Percentiles rank a stretch among this genome's conserved stretches.
Evolutionary conservation across 2,888 invertebrate species (phyloP).

Genomic region (Pandemis corylana): DNA sequence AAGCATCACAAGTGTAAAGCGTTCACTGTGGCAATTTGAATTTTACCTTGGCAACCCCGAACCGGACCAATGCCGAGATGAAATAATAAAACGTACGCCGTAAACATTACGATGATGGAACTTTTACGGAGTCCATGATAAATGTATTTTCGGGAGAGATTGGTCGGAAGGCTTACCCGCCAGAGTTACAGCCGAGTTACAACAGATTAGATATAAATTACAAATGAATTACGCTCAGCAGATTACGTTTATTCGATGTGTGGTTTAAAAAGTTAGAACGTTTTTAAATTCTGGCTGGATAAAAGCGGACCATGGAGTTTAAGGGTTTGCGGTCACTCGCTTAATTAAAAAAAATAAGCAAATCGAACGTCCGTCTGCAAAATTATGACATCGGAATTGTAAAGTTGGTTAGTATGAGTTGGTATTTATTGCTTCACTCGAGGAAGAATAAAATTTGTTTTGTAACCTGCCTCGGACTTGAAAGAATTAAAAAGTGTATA

Average conservation of each 20-base stretch:
- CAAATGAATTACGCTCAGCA: conserved; percentile 13
- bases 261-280: background rate
- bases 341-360: no score
- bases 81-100: conserved; percentile 46
- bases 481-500: no score
- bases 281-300: background rate
- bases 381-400: no score
- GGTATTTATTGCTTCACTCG: no score
- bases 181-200: background rate
- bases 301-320: no score
- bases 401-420: no score
- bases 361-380: no score
- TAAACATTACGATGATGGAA: conserved; percentile 46
- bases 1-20: no score
- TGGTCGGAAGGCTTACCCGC: conserved; percentile 28
- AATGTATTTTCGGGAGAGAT: conserved; percentile 38
- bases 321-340: no score
- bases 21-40: background rate
- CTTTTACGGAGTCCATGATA: conserved; percentile 42
- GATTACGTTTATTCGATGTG: conserved; percentile 11
- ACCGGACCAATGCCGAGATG: conserved; percentile 36
- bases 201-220: background rate
- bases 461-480: no score
- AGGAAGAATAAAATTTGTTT: no score
- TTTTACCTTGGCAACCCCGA: conserved; percentile 9